A percentile compares a stretch with the other conserved stretches of the same genome.
Conservation (phyloP, 2,888 invertebrate species). For the Rhingia campestris region DNA sequence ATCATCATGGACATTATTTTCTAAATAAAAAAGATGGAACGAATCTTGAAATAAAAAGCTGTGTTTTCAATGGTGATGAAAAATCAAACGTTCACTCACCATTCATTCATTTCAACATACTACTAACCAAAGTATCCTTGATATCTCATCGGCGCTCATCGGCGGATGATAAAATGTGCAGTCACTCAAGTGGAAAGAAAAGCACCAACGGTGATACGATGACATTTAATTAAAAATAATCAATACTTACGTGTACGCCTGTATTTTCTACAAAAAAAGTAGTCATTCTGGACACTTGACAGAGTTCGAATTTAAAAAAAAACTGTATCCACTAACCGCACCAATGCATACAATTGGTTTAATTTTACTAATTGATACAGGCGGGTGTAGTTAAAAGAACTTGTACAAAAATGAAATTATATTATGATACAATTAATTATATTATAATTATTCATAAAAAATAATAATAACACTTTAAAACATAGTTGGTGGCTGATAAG, state of each 20-base stretch:
- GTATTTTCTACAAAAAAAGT: background rate
- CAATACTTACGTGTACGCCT: conserved; percentile 22
- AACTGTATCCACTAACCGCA: conserved; percentile 21
- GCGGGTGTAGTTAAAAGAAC: no score
- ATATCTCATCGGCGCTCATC: conserved; percentile 25
- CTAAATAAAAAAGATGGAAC: no score
- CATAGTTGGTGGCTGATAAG: no score
- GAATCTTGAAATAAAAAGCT: no score
- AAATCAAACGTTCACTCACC: conserved; percentile 9
- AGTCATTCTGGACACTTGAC: conserved; percentile 22
- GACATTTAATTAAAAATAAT: conserved; percentile 40
- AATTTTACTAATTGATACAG: background rate
- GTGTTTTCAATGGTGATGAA: background rate
- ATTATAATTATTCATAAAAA: no score
- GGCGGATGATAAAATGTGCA: conserved; percentile 42
- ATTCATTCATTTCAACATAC: background rate
- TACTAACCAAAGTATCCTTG: conserved; percentile 18
- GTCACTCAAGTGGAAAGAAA: conserved; percentile 18
- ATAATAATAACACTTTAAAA: no score
- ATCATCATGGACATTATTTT: no score
- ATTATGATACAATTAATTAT: no score
- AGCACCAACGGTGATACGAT: conserved; percentile 15
- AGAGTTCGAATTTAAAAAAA: conserved; percentile 11
- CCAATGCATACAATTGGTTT: conserved; percentile 8
- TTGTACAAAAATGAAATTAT: no score